These are phyloP conservation scores for Scylla paramamosain DNA, from an alignment of 1,140 invertebrate species.

Conservation along the genomic window DNA sequence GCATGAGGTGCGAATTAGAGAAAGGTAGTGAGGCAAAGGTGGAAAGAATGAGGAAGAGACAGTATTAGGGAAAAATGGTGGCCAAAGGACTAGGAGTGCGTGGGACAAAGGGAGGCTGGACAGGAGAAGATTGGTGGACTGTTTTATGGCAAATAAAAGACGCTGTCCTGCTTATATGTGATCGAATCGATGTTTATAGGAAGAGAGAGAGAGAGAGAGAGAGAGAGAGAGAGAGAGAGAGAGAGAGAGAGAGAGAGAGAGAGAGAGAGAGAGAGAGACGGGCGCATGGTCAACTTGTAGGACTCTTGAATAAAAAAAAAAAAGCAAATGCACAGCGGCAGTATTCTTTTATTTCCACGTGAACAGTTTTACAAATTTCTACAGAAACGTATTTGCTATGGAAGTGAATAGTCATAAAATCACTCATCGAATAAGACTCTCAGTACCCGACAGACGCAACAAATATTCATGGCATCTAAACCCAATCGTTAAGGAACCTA, in stretches of 20 bases:
- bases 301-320: no score
- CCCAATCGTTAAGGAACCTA: no score
- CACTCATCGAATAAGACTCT: no score
- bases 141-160: constrained; percentile 59
- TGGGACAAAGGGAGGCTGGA: neutral
- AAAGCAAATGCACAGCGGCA: no score
- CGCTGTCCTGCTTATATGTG: constrained; percentile 42
- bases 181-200: constrained; percentile 49
- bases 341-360: no score
- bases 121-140: constrained; percentile 39
- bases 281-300: neutral
- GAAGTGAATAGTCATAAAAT: no score
- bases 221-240: constrained; percentile 46
- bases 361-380: no score
- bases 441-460: no score
- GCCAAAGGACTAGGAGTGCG: neutral
- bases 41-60: neutral
- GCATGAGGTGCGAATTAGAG: neutral
- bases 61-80: neutral
- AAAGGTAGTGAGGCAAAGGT: neutral
- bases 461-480: no score
- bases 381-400: no score
- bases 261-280: constrained; percentile 34
- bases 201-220: neutral
- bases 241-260: constrained; percentile 41